Percentiles rank a stretch among this genome's conserved stretches.
phyloP scores from a whole-genome alignment of 2,797 vertebrate species.

The Spinus olivaceus region DNA sequence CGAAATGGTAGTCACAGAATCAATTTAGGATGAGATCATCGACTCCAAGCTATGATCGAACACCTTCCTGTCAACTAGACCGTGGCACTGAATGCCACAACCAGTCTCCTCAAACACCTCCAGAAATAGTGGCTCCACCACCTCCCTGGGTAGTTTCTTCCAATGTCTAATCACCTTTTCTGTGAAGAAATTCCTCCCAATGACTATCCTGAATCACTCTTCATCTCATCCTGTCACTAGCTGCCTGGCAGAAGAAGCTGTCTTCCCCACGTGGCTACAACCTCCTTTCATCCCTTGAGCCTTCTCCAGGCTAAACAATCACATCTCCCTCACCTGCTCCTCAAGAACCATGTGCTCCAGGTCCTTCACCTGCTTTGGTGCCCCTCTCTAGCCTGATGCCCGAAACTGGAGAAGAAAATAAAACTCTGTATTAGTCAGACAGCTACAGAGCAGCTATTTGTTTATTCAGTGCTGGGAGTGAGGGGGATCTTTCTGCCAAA shows the following conservation, averaged over 20 bases:
- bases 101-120: too few relatives aligned
- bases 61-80: fast-evolving
- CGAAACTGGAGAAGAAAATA: neutral
- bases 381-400: too few relatives aligned
- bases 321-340: neutral
- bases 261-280: fast-evolving
- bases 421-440: neutral
- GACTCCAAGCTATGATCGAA: fast-evolving
- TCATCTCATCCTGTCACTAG: neutral
- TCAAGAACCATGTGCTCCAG: neutral
- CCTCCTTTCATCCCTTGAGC: neutral
- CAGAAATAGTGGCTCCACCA: too few relatives aligned
- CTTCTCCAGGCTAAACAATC: neutral
- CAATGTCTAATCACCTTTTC: too few relatives aligned
- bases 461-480: neutral
- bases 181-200: neutral
- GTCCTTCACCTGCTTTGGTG: neutral
- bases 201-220: neutral
- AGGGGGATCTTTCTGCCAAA: neutral
- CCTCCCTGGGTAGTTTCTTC: fast-evolving
- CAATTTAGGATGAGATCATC: fast-evolving
- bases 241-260: neutral
- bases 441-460: neutral
- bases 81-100: fast-evolving
- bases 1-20: fast-evolving